Percentiles rank a stretch among this genome's conserved stretches.
Evolutionary conservation across 2,797 vertebrate genomes (phyloP).

Genomic region (Sebastes vulpes): DNA sequence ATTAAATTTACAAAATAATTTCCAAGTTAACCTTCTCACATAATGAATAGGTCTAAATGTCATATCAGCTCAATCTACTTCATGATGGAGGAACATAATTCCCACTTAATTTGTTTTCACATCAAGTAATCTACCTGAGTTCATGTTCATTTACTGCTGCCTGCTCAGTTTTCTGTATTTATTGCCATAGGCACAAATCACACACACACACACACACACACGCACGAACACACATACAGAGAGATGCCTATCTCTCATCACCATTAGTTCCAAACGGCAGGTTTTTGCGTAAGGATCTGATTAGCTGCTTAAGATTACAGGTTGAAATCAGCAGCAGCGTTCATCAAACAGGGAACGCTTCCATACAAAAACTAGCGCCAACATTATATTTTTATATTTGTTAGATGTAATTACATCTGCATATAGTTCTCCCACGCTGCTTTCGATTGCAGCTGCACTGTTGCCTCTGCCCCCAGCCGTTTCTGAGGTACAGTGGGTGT

Average conservation of each 20-base stretch:
- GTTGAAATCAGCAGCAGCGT: not conserved
- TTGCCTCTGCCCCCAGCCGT: not conserved
- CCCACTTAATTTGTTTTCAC: slow-evolving; percentile 26
- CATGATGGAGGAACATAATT: slow-evolving; percentile 10
- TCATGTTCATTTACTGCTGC: slow-evolving; percentile 4
- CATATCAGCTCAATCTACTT: slow-evolving; percentile 14
- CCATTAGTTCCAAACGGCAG: slow-evolving; percentile 33
- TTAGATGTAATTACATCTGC: not conserved
- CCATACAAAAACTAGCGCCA: not conserved
- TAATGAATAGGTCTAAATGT: slow-evolving; percentile 38
- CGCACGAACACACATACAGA: too few species aligned
- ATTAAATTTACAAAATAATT: slow-evolving; percentile 9
- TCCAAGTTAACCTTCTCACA: slow-evolving; percentile 24
- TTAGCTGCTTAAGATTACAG: slow-evolving; percentile 3
- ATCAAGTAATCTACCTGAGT: slow-evolving; percentile 9
- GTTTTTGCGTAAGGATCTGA: slow-evolving; percentile 24
- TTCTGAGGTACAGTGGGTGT: not conserved
- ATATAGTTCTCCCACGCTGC: too few species aligned
- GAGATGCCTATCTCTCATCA: slow-evolving; percentile 1
- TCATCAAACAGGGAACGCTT: not conserved
- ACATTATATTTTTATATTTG: not conserved
- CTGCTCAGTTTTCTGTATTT: slow-evolving; percentile 13
- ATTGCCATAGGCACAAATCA: not conserved
- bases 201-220: not conserved
- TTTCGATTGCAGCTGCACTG: not conserved